Conservation (phyloP, 2,888 invertebrate genomes). For the Aporophyla lueneburgensis region DNA sequence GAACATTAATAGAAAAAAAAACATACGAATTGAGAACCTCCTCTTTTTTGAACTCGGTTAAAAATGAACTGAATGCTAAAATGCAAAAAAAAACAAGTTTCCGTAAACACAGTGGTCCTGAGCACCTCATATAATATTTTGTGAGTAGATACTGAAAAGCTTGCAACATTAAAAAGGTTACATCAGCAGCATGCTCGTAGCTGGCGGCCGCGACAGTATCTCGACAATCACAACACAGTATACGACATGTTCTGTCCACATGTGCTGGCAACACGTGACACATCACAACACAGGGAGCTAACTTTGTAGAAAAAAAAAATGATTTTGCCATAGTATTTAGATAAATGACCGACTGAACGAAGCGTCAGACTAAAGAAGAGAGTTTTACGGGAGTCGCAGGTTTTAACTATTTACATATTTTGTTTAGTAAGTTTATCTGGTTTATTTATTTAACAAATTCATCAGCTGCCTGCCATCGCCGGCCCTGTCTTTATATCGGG, state of each 20-base stretch:
- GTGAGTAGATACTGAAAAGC: background rate
- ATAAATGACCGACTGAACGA: background rate
- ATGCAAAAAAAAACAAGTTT: no score
- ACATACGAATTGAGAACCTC: no score
- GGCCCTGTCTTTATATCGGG: no score
- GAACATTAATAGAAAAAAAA: no score
- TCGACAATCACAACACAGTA: constrained; percentile 10
- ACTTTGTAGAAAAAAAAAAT: background rate
- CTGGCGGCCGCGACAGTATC: constrained; percentile 19
- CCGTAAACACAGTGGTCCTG: background rate
- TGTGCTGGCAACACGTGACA: constrained; percentile 18
- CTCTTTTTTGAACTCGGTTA: no score
- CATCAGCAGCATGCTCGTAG: constrained; percentile 4
- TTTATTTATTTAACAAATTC: no score
- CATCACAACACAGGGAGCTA: background rate
- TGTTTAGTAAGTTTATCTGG: background rate
- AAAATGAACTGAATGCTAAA: no score
- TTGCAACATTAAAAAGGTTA: constrained; percentile 15
- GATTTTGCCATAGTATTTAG: background rate
- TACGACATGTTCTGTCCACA: constrained; percentile 29
- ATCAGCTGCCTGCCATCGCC: no score
- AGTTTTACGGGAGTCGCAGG: background rate
- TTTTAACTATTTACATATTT: background rate
- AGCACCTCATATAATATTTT: background rate
- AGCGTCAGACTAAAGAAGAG: background rate